Conservation (phyloP, 2,113 vertebrate species). For the Nanorana parkeri region DNA sequence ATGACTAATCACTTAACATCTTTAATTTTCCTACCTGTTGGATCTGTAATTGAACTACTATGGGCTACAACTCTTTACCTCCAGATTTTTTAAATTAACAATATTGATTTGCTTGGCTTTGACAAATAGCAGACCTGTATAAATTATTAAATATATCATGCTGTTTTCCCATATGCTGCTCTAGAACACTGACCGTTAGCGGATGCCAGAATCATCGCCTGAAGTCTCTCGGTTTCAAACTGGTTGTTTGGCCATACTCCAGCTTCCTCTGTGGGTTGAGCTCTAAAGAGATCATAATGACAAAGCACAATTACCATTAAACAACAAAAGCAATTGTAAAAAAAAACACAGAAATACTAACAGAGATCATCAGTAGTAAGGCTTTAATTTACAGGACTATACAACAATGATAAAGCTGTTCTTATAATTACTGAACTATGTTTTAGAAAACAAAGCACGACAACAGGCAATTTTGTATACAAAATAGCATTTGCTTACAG, state of each 20-base stretch:
- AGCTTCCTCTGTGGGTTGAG: conserved; percentile 87
- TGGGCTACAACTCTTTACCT: too few species aligned
- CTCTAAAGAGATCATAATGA: conserved; percentile 67
- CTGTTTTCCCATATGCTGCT: not conserved
- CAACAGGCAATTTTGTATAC: not conserved
- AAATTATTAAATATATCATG: not conserved
- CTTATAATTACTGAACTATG: not conserved
- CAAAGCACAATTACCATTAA: conserved; percentile 26
- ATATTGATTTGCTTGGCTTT: too few species aligned
- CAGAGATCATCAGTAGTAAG: not conserved
- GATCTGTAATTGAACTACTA: too few species aligned
- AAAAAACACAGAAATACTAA: not conserved
- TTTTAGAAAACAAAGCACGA: not conserved
- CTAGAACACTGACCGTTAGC: conserved; percentile 84
- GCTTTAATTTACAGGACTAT: not conserved
- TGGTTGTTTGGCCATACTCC: conserved; percentile 97
- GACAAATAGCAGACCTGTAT: not conserved
- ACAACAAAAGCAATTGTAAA: conserved; percentile 21
- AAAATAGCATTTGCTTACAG: not conserved
- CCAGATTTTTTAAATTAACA: too few species aligned
- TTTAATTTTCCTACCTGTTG: too few species aligned
- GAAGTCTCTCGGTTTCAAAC: conserved; percentile 95
- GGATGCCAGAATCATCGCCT: conserved; percentile 94
- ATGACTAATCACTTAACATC: too few species aligned
- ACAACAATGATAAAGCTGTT: conserved; percentile 24